Base-by-base conservation (phyloP, 2,797 vertebrate species). In the Dendrocincla tyrannina region DNA sequence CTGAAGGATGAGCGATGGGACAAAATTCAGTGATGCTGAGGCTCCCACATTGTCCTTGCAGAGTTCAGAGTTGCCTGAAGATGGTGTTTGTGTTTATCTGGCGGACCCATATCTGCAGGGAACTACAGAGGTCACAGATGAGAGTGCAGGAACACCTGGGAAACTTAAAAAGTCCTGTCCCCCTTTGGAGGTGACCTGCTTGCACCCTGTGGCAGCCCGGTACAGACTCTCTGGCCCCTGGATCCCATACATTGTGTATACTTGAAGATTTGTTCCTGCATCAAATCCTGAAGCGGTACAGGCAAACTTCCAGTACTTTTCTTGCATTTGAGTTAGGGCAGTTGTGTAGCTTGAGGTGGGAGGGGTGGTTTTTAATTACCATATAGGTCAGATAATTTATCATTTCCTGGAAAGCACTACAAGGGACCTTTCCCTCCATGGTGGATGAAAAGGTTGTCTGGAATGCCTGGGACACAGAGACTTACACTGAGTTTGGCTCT, bases 221-320 rank as follows among this genome's bases (percentile, higher is more conserved):
- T 35, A 39, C n/a, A 5, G 18, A 53, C 10, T 58, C 6, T 41
- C 60, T 41, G 62, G 11, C 27, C 32, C 7, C 49, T 28, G 52
- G 58, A 10, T 35, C 17, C 55, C 1, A 0, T 32, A 10, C 1
- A 0, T 53, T 75, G 28, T 28, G 7, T 50, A 22, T 46, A 76
- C 63, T 55, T 79, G 52, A 66, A 86, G 67, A 84, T 52, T 55
- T 32, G 8, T 81, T 79, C 39, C 49, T 62, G 55, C 5, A 1
- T 77, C 9, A 13, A 55, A 68, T 56, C 41, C 86, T 6, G 2
- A 55, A 66, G 46, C 5, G 7, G 49, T 37, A 25, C 27, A n/a
- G 59, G 63, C 35, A 81, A 59, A 62, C 10, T 60, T 75, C 49
- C 1, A 22, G n/a, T 59, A 10, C 14, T 62, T 70, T 44, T 69